Base-by-base conservation (phyloP, 2,888 invertebrate genomes). In the Orgyia antiqua region DNA sequence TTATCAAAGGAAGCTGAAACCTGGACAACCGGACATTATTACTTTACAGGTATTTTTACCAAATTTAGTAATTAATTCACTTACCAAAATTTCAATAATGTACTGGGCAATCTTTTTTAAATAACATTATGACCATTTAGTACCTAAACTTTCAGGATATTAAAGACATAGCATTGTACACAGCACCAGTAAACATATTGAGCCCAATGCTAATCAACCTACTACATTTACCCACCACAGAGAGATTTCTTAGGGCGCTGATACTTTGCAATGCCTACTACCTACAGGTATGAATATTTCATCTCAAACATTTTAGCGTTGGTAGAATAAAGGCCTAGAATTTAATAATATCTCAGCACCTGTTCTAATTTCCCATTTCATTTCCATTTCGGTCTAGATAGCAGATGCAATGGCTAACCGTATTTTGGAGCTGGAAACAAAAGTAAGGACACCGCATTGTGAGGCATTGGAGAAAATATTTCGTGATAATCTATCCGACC, bases 231-330 rank as follows among this genome's bases (percentile, higher is more conserved):
- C 79, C 87, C 26, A 79, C 88, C 13, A 87, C 89, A 24, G 91
- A 92, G 61, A 77, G 88, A 52, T 90, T 91, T 61, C 68, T 92
- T 34, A 77, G 91, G 41, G 87, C 89, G n/a, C 70, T 90, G 31
- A 88, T 90, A 32, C 61, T 92, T 28, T 91, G 89, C 56, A 88
- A 89, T 48, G 89, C 89, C 57, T 89, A 88, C 63, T 91, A 88
- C 63, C 73, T 89, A 45, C 89, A 89, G 76, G 90, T 89, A 70
- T 44, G 12, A 11, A 2, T 9, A 10, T 13, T n/a, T 18, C 4
- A 2, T 18, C n/a, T n/a, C n/a, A n/a, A n/a, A n/a, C n/a, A n/a
- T n/a, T n/a, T n/a, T n/a, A n/a, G n/a, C n/a, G n/a, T n/a, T n/a
- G n/a, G n/a, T n/a, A n/a, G n/a, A n/a, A n/a, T n/a, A n/a, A n/a